Evolutionary conservation across 2,888 invertebrate genomes (phyloP).

Genomic region (Diarsia rubi): DNA sequence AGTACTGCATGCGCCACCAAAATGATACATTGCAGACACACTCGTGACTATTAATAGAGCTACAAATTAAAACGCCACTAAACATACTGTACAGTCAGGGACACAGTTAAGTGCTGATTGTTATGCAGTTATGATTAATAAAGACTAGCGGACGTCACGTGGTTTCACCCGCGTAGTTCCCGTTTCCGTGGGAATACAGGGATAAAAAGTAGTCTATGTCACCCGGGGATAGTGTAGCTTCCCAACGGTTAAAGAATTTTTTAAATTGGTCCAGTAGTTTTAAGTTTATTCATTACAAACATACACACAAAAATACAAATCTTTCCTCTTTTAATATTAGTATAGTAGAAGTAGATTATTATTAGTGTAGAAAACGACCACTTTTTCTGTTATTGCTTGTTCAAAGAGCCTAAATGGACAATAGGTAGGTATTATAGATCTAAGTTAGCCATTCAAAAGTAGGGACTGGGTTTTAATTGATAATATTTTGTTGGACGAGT

Average conservation of each 20-base stretch:
- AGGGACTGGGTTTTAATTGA: background rate
- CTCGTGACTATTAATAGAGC: slow-evolving; percentile 46
- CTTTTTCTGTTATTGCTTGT: background rate
- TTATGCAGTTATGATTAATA: background rate
- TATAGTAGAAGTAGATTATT: no score
- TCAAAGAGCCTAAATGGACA: background rate
- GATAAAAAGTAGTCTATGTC: no score
- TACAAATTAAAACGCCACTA: slow-evolving; percentile 50
- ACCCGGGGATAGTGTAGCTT: no score
- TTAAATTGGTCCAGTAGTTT: no score
- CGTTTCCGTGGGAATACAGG: no score
- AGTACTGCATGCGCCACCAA: slow-evolving; percentile 30
- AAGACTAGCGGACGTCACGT: no score
- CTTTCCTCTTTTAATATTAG: no score
- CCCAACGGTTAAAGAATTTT: no score
- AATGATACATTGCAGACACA: slow-evolving; percentile 49
- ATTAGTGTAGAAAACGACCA: fast-evolving
- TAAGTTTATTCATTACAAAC: no score
- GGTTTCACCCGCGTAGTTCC: no score
- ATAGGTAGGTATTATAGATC: background rate
- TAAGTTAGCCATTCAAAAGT: background rate
- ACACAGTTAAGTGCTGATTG: background rate
- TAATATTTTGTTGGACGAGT: no score
- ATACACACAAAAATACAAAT: no score
- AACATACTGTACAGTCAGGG: slow-evolving; percentile 39